These are phyloP conservation scores for Itoplectis maculator DNA, from an alignment of 2,888 invertebrate genomes.

Conservation along the genomic window DNA sequence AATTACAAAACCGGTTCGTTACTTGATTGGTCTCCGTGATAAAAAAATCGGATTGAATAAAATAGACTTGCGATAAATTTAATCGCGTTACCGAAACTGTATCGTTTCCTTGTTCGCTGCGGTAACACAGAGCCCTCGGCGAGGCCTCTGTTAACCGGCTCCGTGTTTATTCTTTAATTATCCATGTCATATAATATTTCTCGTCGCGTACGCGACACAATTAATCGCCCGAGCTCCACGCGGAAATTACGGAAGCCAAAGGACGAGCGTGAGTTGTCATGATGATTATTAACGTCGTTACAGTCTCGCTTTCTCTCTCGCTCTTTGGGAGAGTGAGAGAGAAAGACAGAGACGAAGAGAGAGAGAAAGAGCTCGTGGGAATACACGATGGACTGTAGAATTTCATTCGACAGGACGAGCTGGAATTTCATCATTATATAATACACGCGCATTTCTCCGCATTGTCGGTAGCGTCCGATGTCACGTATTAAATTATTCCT, in stretches of 20 bases:
- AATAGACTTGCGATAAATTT: too few relatives aligned
- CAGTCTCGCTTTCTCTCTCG: constrained; percentile 5
- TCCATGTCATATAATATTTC: neutral
- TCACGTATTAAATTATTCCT: neutral
- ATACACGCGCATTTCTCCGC: neutral
- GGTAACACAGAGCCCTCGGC: too few relatives aligned
- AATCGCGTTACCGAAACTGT: too few relatives aligned
- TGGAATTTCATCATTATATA: constrained; percentile 1
- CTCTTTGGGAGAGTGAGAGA: neutral
- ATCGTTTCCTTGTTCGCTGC: too few relatives aligned
- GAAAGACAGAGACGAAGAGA: too few relatives aligned
- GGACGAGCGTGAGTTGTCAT: constrained; percentile 9
- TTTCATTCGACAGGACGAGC: neutral
- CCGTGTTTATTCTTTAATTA: neutral
- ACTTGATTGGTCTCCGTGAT: too few relatives aligned
- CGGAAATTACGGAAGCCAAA: constrained; percentile 25
- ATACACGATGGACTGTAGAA: neutral
- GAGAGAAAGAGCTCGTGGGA: too few relatives aligned
- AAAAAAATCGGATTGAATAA: too few relatives aligned
- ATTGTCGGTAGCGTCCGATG: neutral
- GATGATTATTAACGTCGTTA: constrained; percentile 14
- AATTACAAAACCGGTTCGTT: too few relatives aligned
- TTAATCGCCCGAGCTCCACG: constrained; percentile 11
- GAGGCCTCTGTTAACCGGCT: neutral
- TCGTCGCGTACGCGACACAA: neutral